Evolutionary conservation across 2,113 vertebrate species (phyloP).

Genomic region (Protomyctophum bolini): DNA sequence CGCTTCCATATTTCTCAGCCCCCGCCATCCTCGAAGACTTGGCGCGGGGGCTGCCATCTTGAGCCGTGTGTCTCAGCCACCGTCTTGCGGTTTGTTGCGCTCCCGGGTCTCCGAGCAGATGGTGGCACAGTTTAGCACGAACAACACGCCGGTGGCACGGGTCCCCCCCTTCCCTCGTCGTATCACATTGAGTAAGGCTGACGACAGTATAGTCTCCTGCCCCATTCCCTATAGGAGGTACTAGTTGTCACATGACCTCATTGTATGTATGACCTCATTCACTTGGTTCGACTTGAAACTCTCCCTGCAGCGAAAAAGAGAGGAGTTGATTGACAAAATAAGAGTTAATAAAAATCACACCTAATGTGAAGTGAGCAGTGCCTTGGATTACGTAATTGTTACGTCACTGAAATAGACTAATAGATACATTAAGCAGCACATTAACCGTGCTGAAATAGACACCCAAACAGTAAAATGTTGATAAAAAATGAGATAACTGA

Average conservation of each 20-base stretch:
- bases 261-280: conserved; percentile 42
- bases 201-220: conserved; percentile 1
- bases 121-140: conserved; percentile 70
- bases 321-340: neutral
- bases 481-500: no score
- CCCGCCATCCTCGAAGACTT: conserved; percentile 32
- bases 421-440: no score
- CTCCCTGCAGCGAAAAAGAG: neutral
- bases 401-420: no score
- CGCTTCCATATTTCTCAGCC: conserved; percentile 44
- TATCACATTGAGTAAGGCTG: conserved; percentile 29
- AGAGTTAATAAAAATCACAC: no score
- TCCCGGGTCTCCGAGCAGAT: conserved; percentile 67
- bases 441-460: no score
- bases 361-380: no score
- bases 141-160: conserved; percentile 45
- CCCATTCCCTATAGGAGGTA: conserved; percentile 27
- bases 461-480: no score
- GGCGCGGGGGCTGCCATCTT: conserved; percentile 54
- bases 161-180: conserved; percentile 48
- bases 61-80: conserved; percentile 55
- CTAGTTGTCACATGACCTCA: conserved; percentile 23
- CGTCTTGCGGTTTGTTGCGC: conserved; percentile 58
- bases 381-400: no score
- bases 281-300: conserved; percentile 31